Evolutionary conservation across 2,888 invertebrate species (phyloP).

Genomic region (Geotrupes spiniger): DNA sequence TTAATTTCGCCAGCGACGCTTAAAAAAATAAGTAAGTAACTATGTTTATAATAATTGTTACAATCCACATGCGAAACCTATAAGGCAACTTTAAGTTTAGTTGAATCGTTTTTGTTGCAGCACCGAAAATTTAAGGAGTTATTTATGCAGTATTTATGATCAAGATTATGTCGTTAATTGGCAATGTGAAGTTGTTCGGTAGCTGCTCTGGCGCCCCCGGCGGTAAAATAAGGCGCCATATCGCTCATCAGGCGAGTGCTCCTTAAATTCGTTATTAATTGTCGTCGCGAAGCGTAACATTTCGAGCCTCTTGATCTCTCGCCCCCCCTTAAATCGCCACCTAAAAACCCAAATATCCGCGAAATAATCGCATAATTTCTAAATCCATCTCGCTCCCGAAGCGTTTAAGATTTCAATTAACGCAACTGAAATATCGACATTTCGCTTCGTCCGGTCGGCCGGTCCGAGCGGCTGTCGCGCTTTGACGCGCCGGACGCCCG

Average conservation of each 20-base stretch:
- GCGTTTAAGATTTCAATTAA: neutral
- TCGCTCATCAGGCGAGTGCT: conserved; percentile 24
- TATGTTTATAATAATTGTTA: too few relatives aligned
- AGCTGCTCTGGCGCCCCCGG: conserved; percentile 25
- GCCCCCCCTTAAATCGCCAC: conserved; percentile 2
- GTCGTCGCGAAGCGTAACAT: conserved; percentile 3
- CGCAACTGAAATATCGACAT: neutral
- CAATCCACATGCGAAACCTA: too few relatives aligned
- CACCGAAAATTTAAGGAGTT: conserved; percentile 9
- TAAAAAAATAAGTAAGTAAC: too few relatives aligned
- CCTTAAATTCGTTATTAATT: conserved; percentile 22
- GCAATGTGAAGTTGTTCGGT: conserved; percentile 26
- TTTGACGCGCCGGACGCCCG: neutral
- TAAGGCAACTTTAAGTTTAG: too few relatives aligned
- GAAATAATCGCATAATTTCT: neutral
- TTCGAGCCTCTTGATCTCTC: neutral
- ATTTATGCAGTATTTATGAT: conserved; percentile 25
- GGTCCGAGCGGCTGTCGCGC: neutral
- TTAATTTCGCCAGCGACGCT: too few relatives aligned
- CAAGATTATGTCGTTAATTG: conserved; percentile 27
- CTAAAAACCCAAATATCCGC: neutral
- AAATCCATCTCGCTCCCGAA: neutral
- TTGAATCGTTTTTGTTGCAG: neutral
- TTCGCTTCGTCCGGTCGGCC: neutral
- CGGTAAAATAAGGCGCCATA: conserved; percentile 27